Conservation (phyloP, 2,888 invertebrate genomes). For the Apamea epomidion region DNA sequence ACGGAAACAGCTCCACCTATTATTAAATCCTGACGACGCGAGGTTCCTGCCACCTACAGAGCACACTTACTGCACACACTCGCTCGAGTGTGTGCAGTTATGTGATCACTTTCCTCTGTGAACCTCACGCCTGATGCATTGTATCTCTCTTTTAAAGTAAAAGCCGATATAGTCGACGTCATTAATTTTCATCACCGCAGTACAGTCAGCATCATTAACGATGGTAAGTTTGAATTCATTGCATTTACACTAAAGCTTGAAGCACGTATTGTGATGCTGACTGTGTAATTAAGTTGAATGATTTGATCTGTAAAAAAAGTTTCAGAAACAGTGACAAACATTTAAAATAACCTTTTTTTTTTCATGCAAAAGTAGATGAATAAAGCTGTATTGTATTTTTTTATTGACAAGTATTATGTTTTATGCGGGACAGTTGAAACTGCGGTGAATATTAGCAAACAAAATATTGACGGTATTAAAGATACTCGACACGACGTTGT, state of each 20-base stretch:
- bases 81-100: constrained; percentile 14
- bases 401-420: constrained; percentile 39
- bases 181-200: constrained; percentile 65
- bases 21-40: constrained; percentile 75
- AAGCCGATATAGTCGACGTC: constrained; percentile 55
- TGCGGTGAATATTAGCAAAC: constrained; percentile 61
- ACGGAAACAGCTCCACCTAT: constrained; percentile 86
- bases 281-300: constrained; percentile 41
- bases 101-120: constrained; percentile 30
- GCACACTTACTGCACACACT: constrained; percentile 32
- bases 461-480: constrained; percentile 45
- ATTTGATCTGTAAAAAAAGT: constrained; percentile 33
- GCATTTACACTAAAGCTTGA: constrained; percentile 60
- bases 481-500: constrained; percentile 29
- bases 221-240: constrained; percentile 49
- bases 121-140: constrained; percentile 51
- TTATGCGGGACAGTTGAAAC: constrained; percentile 34
- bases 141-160: constrained; percentile 49
- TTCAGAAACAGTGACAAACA: constrained; percentile 31
- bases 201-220: constrained; percentile 60
- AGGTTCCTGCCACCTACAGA: constrained; percentile 54
- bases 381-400: constrained; percentile 33
- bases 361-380: constrained; percentile 30
- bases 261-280: constrained; percentile 56
- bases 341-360: constrained; percentile 30